Evolutionary conservation across 2,113 vertebrate genomes (phyloP), one percentile per base, ranked within the genome.

Genomic region (Oophaga pumilio): DNA sequence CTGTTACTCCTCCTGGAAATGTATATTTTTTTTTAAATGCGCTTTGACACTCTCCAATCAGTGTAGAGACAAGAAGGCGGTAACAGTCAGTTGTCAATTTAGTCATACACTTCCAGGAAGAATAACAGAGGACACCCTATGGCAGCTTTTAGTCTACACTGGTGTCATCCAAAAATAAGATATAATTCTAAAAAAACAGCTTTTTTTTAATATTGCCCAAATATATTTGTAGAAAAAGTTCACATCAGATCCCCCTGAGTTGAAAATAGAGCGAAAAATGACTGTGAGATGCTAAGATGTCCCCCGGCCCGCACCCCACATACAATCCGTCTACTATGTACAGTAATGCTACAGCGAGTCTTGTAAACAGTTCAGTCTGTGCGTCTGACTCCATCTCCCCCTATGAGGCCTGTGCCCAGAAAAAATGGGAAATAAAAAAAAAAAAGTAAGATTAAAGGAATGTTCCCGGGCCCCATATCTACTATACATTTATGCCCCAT

Each of bases 341-440:
- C 64, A 69, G 24, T 84, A 84, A 53, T 71, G 62, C 82, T 84
- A 84, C 82, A 49, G 10, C 52, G n/a, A 4, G 0, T 26, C 15
- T 69, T 71, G 62, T 84, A 53, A 69, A 84, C 62, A 68, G 18
- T 20, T 52, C 24, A 59, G 13, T 60, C 26, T 28, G 49, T 43
- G 33, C 8, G 15, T 59, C 57, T 20, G 17, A 62, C 28, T 81
- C 69, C 69, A 43, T 43, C 33, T 15, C 18, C 43, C 15, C 69
- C 8, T 7, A 13, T 24, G 10, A 26, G 60, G 18, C 9, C 66
- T 68, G 4, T 26, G 5, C 24, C n/a, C 66, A 4, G 0, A 26
- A 0, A 2, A 68, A 14, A 68, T 0, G 24, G n/a, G 22, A 9
- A 10, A 68, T 24, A 66, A 24, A 71, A 11, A 8, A 62, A 43